A percentile compares a stretch with the other conserved stretches of the same genome.
These are phyloP conservation scores for Nesoenas mayeri DNA, from an alignment of 2,113 vertebrate genomes.

Conservation along the genomic window DNA sequence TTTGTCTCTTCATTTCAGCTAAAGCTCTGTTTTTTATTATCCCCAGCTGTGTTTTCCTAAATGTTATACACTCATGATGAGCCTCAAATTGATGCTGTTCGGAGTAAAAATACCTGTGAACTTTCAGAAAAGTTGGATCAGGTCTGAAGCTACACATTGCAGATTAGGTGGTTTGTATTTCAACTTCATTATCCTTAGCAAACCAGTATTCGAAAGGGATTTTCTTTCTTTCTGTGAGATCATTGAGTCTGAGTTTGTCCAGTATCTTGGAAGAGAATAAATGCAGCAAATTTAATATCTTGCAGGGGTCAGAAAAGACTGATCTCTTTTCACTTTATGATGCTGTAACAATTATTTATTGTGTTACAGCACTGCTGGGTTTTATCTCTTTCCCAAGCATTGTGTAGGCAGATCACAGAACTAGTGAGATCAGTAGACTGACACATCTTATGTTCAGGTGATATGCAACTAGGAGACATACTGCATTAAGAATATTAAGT, in stretches of 20 bases:
- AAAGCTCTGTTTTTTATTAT: not conserved
- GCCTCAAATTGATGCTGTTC: not conserved
- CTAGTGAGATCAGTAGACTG: not conserved
- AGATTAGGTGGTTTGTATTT: not conserved
- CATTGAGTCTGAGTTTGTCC: not conserved
- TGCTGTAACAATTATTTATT: not conserved
- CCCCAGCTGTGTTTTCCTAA: not conserved
- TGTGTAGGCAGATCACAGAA: not conserved
- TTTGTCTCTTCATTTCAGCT: not conserved
- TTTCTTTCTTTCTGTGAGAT: not conserved
- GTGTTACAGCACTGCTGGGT: not conserved
- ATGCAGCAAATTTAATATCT: not conserved
- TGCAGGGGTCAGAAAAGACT: not conserved
- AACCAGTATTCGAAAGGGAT: not conserved
- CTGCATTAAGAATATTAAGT: not conserved
- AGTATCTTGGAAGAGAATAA: not conserved
- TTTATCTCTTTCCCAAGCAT: not conserved
- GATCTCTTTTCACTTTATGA: not conserved
- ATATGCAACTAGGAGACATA: not conserved
- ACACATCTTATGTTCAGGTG: not conserved
- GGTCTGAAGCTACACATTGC: not conserved
- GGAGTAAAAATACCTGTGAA: not conserved
- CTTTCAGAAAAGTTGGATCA: not conserved
- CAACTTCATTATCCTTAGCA: not conserved
- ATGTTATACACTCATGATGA: not conserved